Conservation (phyloP, 2,113 vertebrate species). For the Lepidothrix coronata region DNA sequence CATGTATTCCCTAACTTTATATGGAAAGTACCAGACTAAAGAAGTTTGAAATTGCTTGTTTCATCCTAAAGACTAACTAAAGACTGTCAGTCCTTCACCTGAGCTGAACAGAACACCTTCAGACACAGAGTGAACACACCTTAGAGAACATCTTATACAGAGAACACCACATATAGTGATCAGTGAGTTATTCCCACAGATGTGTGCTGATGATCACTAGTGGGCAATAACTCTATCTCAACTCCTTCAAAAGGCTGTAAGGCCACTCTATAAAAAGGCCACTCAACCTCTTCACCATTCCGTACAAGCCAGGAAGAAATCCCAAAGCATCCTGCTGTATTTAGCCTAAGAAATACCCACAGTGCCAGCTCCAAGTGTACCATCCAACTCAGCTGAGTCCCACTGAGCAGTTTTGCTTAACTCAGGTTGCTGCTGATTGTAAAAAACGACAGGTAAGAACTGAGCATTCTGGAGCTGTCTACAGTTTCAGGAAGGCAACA, state of each 20-base stretch:
- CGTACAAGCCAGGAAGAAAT: neutral
- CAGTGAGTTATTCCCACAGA: neutral
- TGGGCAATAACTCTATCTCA: neutral
- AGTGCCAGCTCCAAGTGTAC: neutral
- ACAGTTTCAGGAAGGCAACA: neutral
- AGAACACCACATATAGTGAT: neutral
- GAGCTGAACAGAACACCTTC: neutral
- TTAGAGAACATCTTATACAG: fast-evolving
- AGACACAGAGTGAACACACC: neutral
- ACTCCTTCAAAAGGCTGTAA: neutral
- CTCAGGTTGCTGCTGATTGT: neutral
- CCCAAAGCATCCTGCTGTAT: neutral
- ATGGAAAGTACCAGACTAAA: neutral
- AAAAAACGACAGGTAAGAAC: fast-evolving
- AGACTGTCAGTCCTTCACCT: neutral
- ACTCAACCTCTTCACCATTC: neutral
- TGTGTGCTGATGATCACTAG: neutral
- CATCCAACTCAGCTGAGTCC: fast-evolving
- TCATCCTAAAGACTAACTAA: neutral
- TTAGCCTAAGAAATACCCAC: neutral
- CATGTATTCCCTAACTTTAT: neutral
- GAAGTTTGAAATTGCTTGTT: neutral
- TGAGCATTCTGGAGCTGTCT: neutral
- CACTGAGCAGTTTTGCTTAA: neutral
- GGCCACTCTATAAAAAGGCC: neutral